Conservation (phyloP, 2,113 vertebrate genomes). For the Haemorhous mexicanus region DNA sequence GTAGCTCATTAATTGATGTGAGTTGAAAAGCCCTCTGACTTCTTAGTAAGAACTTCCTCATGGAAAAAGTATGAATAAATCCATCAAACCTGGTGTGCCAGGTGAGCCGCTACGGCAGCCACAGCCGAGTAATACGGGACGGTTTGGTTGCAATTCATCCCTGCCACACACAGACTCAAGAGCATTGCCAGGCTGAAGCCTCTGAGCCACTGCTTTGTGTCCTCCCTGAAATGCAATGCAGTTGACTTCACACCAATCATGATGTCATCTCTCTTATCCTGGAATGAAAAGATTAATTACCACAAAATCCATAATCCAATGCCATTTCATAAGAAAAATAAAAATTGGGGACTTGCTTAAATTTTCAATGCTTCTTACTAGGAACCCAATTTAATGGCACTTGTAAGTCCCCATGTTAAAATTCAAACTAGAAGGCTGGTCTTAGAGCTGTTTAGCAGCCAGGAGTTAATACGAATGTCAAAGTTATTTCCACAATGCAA, state of each 20-base stretch:
- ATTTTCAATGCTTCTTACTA: background rate
- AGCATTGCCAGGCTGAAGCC: constrained; percentile 86
- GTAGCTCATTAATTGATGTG: background rate
- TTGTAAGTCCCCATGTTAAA: background rate
- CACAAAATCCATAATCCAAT: background rate
- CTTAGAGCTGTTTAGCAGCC: background rate
- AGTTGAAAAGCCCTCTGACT: background rate
- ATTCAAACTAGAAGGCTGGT: background rate
- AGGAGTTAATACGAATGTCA: fast-evolving
- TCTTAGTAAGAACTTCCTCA: background rate
- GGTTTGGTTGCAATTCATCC: constrained; percentile 82
- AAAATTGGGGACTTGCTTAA: background rate
- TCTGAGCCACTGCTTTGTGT: constrained; percentile 89
- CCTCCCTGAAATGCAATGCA: constrained; percentile 82
- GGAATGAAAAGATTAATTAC: background rate
- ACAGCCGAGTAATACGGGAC: constrained; percentile 83
- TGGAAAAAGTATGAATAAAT: background rate
- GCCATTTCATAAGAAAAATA: background rate
- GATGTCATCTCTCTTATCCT: constrained; percentile 92
- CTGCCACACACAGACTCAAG: constrained; percentile 77
- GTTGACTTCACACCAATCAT: constrained; percentile 91
- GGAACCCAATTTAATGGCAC: background rate
- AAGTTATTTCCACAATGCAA: background rate
- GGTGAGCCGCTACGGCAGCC: constrained; percentile 73
- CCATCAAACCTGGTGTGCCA: constrained; percentile 83